These are phyloP conservation scores for Phortica variegata DNA, from an alignment of 1,140 invertebrate genomes.

Conservation along the genomic window DNA sequence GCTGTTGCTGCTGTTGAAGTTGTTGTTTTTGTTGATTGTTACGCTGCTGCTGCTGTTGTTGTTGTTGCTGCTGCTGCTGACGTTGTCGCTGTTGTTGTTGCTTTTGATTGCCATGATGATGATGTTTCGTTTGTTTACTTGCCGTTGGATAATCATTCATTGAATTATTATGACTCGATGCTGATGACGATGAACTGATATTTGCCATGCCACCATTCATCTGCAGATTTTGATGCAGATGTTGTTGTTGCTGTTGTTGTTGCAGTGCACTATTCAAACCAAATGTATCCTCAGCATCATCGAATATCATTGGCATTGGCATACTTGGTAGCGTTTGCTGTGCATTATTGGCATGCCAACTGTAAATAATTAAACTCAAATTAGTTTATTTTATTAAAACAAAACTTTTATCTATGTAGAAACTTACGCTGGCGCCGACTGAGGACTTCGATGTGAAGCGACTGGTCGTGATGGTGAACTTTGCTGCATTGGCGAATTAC, in stretches of 20 bases:
- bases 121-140: conserved; percentile 33
- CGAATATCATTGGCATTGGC: conserved; percentile 75
- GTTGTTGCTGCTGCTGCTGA: conserved; percentile 20
- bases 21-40: conserved; percentile 34
- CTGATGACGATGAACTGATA: conserved; percentile 36
- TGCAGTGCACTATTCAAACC: conserved; percentile 38
- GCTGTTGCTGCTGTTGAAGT: conserved; percentile 24
- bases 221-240: too few relatives aligned
- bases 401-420: neutral
- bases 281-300: conserved; percentile 64
- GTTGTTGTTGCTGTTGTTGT: too few relatives aligned
- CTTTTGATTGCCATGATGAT: conserved; percentile 35
- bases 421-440: conserved; percentile 53
- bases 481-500: conserved; percentile 54
- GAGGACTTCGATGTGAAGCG: conserved; percentile 45
- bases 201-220: conserved; percentile 36
- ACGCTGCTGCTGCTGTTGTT: conserved; percentile 30
- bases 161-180: conserved; percentile 17
- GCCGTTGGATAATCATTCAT: conserved; percentile 2
- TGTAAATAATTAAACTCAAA: too few relatives aligned
- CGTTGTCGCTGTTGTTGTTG: conserved; percentile 20
- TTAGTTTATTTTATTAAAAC: too few relatives aligned
- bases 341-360: conserved; percentile 62
- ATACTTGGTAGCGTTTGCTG: conserved; percentile 71
- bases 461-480: conserved; percentile 49